A percentile compares a stretch with the other conserved stretches of the same genome.
Evolutionary conservation across 2,113 vertebrate genomes (phyloP).

Genomic region (Hyla sarda): DNA sequence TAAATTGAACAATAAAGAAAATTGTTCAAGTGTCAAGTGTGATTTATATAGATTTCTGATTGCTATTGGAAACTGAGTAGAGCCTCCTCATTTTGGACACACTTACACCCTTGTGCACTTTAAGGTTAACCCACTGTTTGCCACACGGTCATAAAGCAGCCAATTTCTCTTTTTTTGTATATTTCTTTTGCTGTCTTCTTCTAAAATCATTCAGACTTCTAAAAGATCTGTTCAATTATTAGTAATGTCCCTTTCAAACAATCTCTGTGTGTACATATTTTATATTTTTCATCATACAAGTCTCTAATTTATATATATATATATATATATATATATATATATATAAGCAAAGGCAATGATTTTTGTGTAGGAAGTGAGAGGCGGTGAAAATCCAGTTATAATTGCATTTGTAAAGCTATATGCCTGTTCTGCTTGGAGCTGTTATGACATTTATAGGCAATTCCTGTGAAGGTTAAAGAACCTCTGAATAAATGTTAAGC

Average conservation of each 20-base stretch:
- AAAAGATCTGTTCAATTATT: neutral
- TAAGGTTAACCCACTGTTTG: no score
- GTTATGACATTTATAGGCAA: constrained; percentile 46
- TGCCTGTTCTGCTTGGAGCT: neutral
- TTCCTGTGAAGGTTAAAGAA: constrained; percentile 40
- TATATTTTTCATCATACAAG: neutral
- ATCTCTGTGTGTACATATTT: neutral
- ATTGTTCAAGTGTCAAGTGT: no score
- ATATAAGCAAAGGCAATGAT: constrained; percentile 17
- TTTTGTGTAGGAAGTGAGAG: constrained; percentile 45
- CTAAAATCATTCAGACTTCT: neutral
- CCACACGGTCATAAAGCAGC: no score
- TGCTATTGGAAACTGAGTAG: no score
- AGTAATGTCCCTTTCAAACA: neutral
- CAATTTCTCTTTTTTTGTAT: no score
- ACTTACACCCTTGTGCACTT: no score
- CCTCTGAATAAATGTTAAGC: constrained; percentile 48
- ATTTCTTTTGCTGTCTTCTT: no score
- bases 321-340: no score
- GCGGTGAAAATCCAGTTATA: constrained; percentile 44
- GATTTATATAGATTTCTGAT: no score
- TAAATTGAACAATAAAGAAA: no score
- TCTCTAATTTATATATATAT: neutral
- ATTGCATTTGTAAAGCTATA: constrained; percentile 36
- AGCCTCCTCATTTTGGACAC: no score